Evolutionary conservation across 2,888 invertebrate species (phyloP), one percentile per base, ranked within the genome.

Genomic region (Alloplasta piceator): DNA sequence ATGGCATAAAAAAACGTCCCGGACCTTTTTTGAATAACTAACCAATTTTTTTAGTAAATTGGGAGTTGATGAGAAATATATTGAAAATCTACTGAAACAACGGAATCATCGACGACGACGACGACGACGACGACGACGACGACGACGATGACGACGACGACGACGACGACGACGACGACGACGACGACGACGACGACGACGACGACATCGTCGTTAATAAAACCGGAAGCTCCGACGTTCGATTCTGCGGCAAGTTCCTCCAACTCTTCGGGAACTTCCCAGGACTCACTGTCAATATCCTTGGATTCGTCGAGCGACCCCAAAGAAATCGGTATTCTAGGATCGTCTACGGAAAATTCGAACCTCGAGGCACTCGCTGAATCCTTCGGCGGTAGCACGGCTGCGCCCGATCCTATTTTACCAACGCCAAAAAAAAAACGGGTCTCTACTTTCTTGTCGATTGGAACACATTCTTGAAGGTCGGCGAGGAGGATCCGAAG

Each of bases 401-500:
- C 92, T 82, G 93, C 94, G 10, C 94, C 95, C 0, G 95, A 95
- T 86, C 94, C 95, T 3, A 93, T 94, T 12, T 87, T 95, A 38
- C 95, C 96, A 5, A 94, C 95, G 0, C 95, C 95, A 50, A 94
- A 94, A 85, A 52, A n/a, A 95, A 94, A 86, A 97, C 95, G 79
- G 97, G 97, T 0, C 95, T 97, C 84, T 97, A 97, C 89, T 97
- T 97, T 93, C 94, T 97, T 88, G 93, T 97, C 6, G 97, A 97
- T 89, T 97, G 97, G 97, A 97, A 97, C 88, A 95, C 96, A 71
- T 97, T 97, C 88, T 93, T 97, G 14, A 97, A 97, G 92, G 97
- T 97, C 4, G 97, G 97, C 9, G 94, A 95, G 84, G 96, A 96
- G 26, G 96, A 95, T 50, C 95, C 94, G 82, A 94, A 94, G 46